Percentiles rank a stretch among this genome's conserved stretches.
Conservation (phyloP, 2,113 vertebrate species). For the Hypocryptadius cinnamomeus region DNA sequence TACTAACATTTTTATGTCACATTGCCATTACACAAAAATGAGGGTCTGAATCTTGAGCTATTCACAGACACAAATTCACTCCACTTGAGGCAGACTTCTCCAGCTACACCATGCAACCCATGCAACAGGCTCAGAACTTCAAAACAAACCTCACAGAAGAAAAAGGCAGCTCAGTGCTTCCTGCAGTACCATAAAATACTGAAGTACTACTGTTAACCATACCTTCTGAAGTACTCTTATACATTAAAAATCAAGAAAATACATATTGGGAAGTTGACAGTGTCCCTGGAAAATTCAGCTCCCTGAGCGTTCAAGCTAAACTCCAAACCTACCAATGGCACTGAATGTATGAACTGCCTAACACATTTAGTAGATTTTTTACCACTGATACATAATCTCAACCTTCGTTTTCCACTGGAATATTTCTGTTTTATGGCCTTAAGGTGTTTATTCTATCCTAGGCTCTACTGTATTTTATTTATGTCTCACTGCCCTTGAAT, state of each 20-base stretch:
- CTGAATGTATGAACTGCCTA: not conserved
- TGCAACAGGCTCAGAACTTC: not conserved
- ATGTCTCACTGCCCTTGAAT: not conserved
- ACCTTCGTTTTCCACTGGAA: not conserved
- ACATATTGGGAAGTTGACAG: not conserved
- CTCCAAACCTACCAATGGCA: not conserved
- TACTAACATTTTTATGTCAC: not conserved
- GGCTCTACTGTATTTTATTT: not conserved
- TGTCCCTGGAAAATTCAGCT: not conserved
- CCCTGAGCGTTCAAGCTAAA: not conserved
- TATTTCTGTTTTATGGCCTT: not conserved
- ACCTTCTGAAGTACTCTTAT: not conserved
- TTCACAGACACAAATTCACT: not conserved
- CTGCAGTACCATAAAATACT: not conserved
- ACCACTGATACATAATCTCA: not conserved
- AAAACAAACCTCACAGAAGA: not conserved
- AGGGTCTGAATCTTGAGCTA: not conserved
- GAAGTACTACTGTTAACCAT: not conserved
- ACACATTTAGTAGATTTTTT: not conserved
- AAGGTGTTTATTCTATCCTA: not conserved
- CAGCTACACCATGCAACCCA: not conserved
- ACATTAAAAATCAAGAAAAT: not conserved
- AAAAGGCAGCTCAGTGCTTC: not conserved
- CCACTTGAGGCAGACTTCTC: not conserved
- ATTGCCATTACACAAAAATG: not conserved